Evolutionary conservation across 1,140 invertebrate genomes (phyloP).

Genomic region (Ctenoplectra terminalis): DNA sequence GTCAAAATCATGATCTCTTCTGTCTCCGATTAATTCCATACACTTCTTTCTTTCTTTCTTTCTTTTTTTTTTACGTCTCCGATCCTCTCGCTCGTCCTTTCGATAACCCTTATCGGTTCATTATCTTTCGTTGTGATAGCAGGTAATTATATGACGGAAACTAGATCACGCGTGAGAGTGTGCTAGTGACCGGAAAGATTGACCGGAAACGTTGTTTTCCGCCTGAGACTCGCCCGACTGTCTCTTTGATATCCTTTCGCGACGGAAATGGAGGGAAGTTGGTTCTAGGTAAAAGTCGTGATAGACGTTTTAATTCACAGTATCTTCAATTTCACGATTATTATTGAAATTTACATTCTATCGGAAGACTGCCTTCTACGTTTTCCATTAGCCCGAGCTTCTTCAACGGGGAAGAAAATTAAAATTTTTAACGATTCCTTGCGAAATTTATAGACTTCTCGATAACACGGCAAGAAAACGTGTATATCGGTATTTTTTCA

Average conservation of each 20-base stretch:
- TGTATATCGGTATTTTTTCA: no score
- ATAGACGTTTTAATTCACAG: no score
- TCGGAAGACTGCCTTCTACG: no score
- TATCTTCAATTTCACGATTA: background rate
- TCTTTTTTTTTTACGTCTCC: background rate
- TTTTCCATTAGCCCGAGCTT: no score
- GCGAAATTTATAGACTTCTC: no score
- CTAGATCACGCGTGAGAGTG: slow-evolving; percentile 64
- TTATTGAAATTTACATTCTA: no score
- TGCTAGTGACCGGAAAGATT: slow-evolving; percentile 55
- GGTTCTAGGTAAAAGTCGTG: background rate
- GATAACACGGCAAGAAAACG: no score
- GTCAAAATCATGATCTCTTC: background rate
- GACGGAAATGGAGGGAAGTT: slow-evolving; percentile 14
- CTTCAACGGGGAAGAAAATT: no score
- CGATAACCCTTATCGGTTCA: slow-evolving; percentile 71
- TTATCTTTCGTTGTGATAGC: slow-evolving; percentile 73
- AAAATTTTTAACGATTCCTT: no score
- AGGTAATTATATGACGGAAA: slow-evolving; percentile 75
- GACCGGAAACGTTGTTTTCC: slow-evolving; percentile 72
- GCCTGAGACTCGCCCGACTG: slow-evolving; percentile 53
- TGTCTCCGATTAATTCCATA: background rate
- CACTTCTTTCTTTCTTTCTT: no score
- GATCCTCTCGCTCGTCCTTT: slow-evolving; percentile 32
- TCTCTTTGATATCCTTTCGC: slow-evolving; percentile 26